phyloP scores from a whole-genome alignment of 92 coral and sea anemone species.

The Phenganax marumi region DNA sequence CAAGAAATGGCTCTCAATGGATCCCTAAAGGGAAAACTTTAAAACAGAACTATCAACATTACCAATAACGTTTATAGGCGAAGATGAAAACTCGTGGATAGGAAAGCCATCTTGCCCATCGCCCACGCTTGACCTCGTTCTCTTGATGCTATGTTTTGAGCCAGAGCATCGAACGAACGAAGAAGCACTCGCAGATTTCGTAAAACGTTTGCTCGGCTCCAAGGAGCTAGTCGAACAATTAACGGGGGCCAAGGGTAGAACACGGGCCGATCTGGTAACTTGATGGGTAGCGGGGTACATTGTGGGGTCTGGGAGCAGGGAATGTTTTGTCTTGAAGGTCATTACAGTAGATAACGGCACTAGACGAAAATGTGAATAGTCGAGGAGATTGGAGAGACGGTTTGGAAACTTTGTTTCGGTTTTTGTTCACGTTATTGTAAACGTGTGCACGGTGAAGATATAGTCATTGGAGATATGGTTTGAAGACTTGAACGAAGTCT shows the following conservation, averaged over 20 bases:
- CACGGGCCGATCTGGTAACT: no score
- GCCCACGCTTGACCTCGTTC: neutral
- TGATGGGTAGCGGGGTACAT: neutral
- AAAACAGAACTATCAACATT: neutral
- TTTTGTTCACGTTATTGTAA: no score
- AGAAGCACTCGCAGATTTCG: conserved; percentile 15
- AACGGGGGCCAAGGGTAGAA: no score
- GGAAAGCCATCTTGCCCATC: conserved; percentile 31
- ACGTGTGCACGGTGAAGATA: no score
- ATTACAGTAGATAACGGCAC: conserved; percentile 10
- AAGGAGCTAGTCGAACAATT: neutral
- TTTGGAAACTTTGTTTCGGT: no score
- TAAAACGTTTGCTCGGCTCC: neutral
- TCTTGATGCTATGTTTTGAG: conserved; percentile 1
- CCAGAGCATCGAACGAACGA: conserved; percentile 6
- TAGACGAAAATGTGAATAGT: neutral
- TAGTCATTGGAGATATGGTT: no score
- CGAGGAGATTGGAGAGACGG: no score
- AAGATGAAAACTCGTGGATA: conserved; percentile 33
- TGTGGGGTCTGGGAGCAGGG: conserved; percentile 27
- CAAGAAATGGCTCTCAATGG: neutral
- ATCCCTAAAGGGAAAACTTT: neutral
- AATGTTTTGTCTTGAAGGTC: conserved; percentile 36
- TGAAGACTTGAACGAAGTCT: no score
- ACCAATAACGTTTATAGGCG: conserved; percentile 29